These are phyloP conservation scores for Stegodyphus dumicola DNA, from an alignment of 1,140 invertebrate species.

Conservation along the genomic window DNA sequence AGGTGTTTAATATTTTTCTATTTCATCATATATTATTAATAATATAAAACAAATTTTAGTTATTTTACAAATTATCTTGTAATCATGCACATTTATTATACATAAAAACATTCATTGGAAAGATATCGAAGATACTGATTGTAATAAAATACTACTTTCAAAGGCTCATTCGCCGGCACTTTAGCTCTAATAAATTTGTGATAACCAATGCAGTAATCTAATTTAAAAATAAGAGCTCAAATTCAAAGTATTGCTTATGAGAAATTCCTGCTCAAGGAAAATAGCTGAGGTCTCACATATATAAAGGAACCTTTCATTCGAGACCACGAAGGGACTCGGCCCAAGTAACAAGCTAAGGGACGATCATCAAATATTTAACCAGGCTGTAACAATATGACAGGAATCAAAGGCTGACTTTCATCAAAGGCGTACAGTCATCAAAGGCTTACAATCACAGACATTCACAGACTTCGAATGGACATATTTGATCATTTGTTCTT, in stretches of 20 bases:
- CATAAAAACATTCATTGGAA: too few species aligned
- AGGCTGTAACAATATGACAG: not conserved
- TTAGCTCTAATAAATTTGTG: not conserved
- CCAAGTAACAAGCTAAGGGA: not conserved
- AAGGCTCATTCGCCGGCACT: not conserved
- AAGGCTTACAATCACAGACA: not conserved
- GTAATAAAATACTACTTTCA: not conserved
- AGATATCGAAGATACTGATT: too few species aligned
- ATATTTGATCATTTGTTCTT: not conserved
- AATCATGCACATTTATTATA: too few species aligned
- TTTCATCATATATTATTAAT: too few species aligned
- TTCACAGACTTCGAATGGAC: not conserved
- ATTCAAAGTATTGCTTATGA: not conserved
- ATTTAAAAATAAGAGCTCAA: not conserved
- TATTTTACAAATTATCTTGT: too few species aligned
- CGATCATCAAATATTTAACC: not conserved
- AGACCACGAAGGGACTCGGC: too few species aligned
- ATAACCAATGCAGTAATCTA: not conserved
- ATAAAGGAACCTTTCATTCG: not conserved
- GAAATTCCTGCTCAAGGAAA: not conserved
- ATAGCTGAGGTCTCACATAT: not conserved
- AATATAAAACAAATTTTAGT: too few species aligned
- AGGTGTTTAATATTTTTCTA: too few species aligned
- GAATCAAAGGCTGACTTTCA: not conserved
- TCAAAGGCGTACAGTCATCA: too few species aligned